phyloP scores from a whole-genome alignment of 2,113 vertebrate species.

The Orthochromis indermauri region DNA sequence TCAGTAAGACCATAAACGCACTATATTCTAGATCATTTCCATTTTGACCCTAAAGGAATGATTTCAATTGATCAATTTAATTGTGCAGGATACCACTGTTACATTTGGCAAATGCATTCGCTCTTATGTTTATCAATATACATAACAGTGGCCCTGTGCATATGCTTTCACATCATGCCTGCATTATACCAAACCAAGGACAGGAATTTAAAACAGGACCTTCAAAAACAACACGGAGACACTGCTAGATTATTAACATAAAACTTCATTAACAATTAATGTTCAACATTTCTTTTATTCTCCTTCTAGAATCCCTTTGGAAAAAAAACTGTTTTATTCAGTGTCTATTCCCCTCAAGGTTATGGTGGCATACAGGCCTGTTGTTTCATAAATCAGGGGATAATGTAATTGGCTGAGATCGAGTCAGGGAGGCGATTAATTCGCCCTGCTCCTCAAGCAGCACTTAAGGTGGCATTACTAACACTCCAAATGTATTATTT shows the following conservation, averaged over 20 bases:
- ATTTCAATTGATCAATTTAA: not conserved
- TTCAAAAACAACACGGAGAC: not conserved
- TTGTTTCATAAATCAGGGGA: slow-evolving; percentile 78
- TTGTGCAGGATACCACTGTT: not conserved
- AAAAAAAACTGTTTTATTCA: not conserved
- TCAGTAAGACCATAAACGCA: not conserved
- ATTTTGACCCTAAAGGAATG: not conserved
- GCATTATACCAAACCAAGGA: not conserved
- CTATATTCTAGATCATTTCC: rapidly evolving
- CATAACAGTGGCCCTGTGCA: not conserved
- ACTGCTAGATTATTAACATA: not conserved
- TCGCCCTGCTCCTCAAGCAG: slow-evolving; percentile 44
- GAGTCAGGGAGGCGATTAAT: slow-evolving; percentile 60
- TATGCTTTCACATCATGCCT: not conserved
- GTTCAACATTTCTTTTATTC: not conserved
- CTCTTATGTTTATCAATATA: not conserved
- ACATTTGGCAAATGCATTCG: not conserved
- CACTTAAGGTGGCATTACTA: slow-evolving; percentile 60
- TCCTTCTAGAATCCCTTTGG: not conserved
- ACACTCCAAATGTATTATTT: slow-evolving; percentile 67
- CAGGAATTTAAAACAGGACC: not conserved
- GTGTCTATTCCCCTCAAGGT: slow-evolving; percentile 67
- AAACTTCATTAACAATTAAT: not conserved
- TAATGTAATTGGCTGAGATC: slow-evolving; percentile 72
- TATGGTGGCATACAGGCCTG: slow-evolving; percentile 66